Evolutionary conservation across 2,113 vertebrate species (phyloP), one percentile per base, ranked within the genome.

Genomic region (Phodopus roborovskii): DNA sequence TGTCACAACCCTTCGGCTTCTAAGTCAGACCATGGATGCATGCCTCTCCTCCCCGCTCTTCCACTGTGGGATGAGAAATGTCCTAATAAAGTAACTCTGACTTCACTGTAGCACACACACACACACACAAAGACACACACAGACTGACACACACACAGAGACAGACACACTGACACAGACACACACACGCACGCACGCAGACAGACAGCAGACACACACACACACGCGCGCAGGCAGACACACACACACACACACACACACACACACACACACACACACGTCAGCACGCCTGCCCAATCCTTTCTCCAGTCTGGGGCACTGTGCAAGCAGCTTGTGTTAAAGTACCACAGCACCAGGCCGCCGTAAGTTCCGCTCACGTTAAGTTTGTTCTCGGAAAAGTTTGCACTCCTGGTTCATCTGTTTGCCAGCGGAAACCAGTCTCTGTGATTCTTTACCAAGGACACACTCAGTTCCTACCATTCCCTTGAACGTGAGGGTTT

Each of bases 11-110:
- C 33, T 82, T 86, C 75, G 92, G 5, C 86, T 88, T 79, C 74
- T 84, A 86, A 96, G 94, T 45, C 10, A 73, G 60, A 91, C 39
- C 36, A 60, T 68, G 66, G 73, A 88, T 26, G 19, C 22, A 62
- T 36, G 26, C 50, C 11, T 95, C 94, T 94, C 68, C 15, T 95
- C 95, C 92, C 68, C 15, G 50, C n/a, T 71, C 62, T 16, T 73
- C 77, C 85, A 64, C 62, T n/a, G 9, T 39, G 71, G 85, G 95
- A 81, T 30, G 68, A 96, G 64, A 33, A 84, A 26, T 30, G 48
- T 11, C 50, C 70, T 58, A 87, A 0, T 28, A 71, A 79, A 83
- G 66, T 45, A 82, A 71, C 73, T 66, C 45, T 71, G 92, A 39
- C 58, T 45, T 97, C 73, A 22, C 16, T 79, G 28, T 39, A 86